Conservation (phyloP, 2,113 vertebrate genomes). For the Glaucomys volans region DNA sequence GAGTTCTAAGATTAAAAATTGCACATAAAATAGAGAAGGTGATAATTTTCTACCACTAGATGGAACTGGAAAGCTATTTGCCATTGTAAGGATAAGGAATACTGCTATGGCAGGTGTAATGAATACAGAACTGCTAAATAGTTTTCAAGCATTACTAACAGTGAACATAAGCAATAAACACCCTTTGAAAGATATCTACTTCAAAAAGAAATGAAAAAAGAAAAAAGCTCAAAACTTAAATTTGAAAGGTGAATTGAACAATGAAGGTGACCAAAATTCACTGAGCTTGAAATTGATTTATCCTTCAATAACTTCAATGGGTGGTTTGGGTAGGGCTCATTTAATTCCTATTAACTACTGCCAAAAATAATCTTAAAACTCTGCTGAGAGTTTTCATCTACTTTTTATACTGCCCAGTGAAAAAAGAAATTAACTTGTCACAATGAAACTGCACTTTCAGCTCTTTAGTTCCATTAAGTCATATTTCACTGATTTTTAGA, state of each 20-base stretch:
- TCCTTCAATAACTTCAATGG: background rate
- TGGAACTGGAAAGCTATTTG: constrained; percentile 56
- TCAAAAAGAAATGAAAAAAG: background rate
- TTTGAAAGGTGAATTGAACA: background rate
- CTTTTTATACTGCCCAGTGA: background rate
- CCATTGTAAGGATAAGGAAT: background rate
- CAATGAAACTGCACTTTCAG: background rate
- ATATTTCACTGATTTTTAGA: background rate
- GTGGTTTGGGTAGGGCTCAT: background rate
- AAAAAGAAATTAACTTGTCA: background rate
- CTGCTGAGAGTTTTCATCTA: background rate
- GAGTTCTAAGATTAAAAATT: background rate
- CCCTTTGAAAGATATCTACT: background rate
- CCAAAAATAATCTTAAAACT: background rate
- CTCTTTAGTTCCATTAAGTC: background rate
- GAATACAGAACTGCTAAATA: background rate
- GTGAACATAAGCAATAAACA: background rate
- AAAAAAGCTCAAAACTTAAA: background rate
- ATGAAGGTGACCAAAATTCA: background rate
- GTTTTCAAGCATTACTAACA: background rate
- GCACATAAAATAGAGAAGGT: background rate
- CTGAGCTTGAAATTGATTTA: background rate
- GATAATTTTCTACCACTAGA: constrained; percentile 62
- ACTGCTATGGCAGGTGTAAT: background rate
- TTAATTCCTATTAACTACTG: background rate